Percentiles rank a stretch among this genome's conserved stretches.
Conservation (phyloP, 2,113 vertebrate species). For the Alexandromys fortis region DNA sequence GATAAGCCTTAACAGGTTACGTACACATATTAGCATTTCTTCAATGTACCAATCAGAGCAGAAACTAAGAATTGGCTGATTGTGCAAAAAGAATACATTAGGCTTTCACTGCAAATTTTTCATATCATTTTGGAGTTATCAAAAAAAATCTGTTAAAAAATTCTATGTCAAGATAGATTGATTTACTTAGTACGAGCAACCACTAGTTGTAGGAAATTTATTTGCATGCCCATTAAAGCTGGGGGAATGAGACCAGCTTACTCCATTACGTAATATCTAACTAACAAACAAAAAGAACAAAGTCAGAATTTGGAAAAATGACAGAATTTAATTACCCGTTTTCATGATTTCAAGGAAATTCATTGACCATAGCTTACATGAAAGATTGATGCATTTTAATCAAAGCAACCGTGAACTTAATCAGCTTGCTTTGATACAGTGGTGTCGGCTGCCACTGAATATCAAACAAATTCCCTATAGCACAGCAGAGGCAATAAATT, state of each 20-base stretch:
- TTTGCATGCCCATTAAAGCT: constrained; percentile 71
- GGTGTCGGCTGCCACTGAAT: constrained; percentile 11
- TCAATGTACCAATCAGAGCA: constrained; percentile 50
- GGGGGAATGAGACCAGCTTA: constrained; percentile 48
- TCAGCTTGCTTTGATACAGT: constrained; percentile 44
- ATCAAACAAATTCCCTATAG: constrained; percentile 49
- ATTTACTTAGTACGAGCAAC: constrained; percentile 48
- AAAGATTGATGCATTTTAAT: constrained; percentile 68
- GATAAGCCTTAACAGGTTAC: constrained; percentile 37
- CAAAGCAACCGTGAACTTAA: constrained; percentile 62
- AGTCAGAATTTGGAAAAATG: constrained; percentile 57
- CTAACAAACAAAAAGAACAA: constrained; percentile 45
- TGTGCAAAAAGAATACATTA: constrained; percentile 31
- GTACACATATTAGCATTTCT: constrained; percentile 51
- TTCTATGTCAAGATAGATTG: not conserved
- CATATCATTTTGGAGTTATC: constrained; percentile 28
- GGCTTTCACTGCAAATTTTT: constrained; percentile 28
- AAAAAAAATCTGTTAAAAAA: constrained; percentile 38
- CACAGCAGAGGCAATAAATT: constrained; percentile 21
- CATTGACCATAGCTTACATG: constrained; percentile 47
- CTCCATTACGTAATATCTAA: constrained; percentile 52
- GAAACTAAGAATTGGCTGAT: constrained; percentile 21
- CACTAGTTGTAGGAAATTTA: constrained; percentile 55
- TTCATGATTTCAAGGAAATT: constrained; percentile 61
- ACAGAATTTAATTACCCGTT: constrained; percentile 68